Conservation (phyloP, 2,113 vertebrate genomes). For the Scatophagus argus region DNA sequence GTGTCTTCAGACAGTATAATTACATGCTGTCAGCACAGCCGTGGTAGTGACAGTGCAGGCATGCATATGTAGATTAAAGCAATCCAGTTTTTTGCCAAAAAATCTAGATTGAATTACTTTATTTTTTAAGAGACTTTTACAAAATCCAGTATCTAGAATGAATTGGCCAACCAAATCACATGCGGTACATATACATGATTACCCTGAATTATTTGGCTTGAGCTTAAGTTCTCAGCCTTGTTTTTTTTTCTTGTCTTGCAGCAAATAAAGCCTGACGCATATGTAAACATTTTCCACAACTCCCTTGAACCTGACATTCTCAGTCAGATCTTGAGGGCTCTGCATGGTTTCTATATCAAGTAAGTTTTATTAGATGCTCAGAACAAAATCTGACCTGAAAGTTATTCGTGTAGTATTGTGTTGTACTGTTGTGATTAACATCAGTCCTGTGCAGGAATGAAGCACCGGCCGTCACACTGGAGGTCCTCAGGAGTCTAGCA, state of each 20-base stretch:
- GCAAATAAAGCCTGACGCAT: conserved; percentile 92
- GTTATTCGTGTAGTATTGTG: background rate
- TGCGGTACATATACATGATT: background rate
- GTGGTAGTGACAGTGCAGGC: background rate
- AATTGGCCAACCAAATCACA: background rate
- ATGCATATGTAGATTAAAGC: background rate
- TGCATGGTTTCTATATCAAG: conserved; percentile 90
- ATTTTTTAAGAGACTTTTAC: background rate
- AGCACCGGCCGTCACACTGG: conserved; percentile 83
- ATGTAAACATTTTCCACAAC: conserved; percentile 89
- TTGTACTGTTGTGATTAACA: conserved; percentile 4
- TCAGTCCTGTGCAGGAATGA: conserved; percentile 85
- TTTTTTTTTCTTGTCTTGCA: conserved; percentile 64
- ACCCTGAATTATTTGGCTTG: background rate
- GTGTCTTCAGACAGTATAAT: background rate
- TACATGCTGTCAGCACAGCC: background rate
- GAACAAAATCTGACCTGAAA: no score
- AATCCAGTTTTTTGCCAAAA: background rate
- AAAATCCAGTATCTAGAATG: background rate
- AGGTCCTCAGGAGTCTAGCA: conserved; percentile 89
- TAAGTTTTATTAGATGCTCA: conserved; percentile 79
- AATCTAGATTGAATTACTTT: background rate
- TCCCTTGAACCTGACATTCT: conserved; percentile 94
- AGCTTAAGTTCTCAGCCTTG: background rate
- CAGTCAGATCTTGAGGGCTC: conserved; percentile 89